A percentile compares a stretch with the other conserved stretches of the same genome.
phyloP scores from a whole-genome alignment of 2,888 invertebrate genomes.

The Cataglyphis livida region DNA sequence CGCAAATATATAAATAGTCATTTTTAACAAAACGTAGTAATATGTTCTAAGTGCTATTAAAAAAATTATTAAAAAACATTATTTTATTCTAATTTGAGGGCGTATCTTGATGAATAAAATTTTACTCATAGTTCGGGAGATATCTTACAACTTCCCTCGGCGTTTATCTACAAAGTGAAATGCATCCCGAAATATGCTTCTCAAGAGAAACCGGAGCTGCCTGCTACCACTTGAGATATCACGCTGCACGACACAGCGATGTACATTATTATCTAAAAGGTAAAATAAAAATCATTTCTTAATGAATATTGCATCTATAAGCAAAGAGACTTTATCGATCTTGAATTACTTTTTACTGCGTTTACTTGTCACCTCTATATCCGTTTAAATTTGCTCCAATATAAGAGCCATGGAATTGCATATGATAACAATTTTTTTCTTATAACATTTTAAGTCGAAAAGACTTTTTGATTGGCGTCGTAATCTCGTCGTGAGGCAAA shows the following conservation, averaged over 20 bases:
- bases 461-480: not conserved
- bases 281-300: constrained; percentile 3
- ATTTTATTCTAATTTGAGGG: not conserved
- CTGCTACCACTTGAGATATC: constrained; percentile 59
- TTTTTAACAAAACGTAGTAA: not conserved
- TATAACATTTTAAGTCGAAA: not conserved
- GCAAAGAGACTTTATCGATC: constrained; percentile 6
- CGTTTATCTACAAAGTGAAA: constrained; percentile 48
- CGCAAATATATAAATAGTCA: not conserved
- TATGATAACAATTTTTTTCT: not conserved
- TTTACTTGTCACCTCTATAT: not conserved
- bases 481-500: constrained; percentile 6
- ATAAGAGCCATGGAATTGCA: not conserved
- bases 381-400: not conserved
- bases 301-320: not conserved
- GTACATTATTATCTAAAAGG: constrained; percentile 23
- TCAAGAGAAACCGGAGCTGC: constrained; percentile 60
- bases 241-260: constrained; percentile 21
- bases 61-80: not conserved
- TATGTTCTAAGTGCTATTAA: not conserved
- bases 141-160: constrained; percentile 10
- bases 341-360: constrained; percentile 7
- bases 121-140: constrained; percentile 17
- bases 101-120: not conserved
- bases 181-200: constrained; percentile 59